Base-by-base conservation (phyloP, 1,140 invertebrate species). In the Hormaphis cornu region DNA sequence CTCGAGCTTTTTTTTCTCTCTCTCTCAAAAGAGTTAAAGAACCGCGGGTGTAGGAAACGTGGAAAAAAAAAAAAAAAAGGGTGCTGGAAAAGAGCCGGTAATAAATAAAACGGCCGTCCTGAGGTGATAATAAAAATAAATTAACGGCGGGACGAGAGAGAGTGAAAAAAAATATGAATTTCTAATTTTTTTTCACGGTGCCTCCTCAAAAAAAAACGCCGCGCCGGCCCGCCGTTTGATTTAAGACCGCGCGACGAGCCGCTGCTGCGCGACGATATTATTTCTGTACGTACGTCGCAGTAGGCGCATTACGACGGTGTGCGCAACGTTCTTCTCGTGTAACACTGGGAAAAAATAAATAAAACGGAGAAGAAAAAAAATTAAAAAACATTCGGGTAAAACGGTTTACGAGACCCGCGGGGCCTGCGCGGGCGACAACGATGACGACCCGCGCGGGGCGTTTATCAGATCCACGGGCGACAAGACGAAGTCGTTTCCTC, bases 41-140 rank as follows among this genome's bases (percentile, higher is more conserved):
- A 66, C n/a, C n/a, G 50, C 26, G 61, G 30, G n/a, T 22, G 61
- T 28, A 66, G 42, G 61, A 63, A 63, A 63, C 46, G 40, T n/a
- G n/a, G n/a, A n/a, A n/a, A n/a, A n/a, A 46, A 63, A 66, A 30
- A 7, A n/a, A 37, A 18, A 37, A 12, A 33, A 22, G 18, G 42
- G 42, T 12, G 28, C 18, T n/a, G 28, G 18, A 3, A n/a, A 22
- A 26, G 16, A 2, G 10, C 18, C 14, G 28, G 61, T 48, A 48
- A 66, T 66, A 66, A 66, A 66, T 66, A 66, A 66, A 50, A 66
- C 61, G 33, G 61, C 12, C 28, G 44, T 66, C 44, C 44, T 48
- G 50, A 66, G 61, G 61, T 66, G 61, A 66, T 66, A 66, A 66
- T 66, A 66, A 66, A 48, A 66, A 66, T 66, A 66, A 66, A 66